phyloP scores from a whole-genome alignment of 2,113 vertebrate genomes.

The Microcebus ravelobensis region DNA sequence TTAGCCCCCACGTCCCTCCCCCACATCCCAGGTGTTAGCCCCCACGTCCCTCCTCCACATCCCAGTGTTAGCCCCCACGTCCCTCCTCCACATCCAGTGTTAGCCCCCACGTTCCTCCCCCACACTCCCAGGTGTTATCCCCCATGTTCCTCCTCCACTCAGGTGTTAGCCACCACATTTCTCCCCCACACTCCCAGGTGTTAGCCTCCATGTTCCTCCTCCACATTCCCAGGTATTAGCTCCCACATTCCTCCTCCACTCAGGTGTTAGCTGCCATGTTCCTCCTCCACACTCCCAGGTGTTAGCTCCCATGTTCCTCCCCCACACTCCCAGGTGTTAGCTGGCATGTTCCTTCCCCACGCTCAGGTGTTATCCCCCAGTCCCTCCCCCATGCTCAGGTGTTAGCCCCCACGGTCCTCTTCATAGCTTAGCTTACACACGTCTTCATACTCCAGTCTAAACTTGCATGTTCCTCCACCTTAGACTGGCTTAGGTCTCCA shows the following conservation, averaged over 20 bases:
- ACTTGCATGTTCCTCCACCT: not conserved
- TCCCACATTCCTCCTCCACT: too few relatives aligned
- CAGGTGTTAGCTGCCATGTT: not conserved
- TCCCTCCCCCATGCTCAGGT: too few relatives aligned
- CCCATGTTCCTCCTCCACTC: too few relatives aligned
- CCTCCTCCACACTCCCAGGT: not conserved
- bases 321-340: too few relatives aligned
- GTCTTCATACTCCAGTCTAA: too few relatives aligned
- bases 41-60: not conserved
- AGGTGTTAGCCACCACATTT: not conserved
- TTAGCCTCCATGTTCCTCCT: not conserved
- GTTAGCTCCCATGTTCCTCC: not conserved
- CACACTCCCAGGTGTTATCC: too few relatives aligned
- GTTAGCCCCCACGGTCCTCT: too few relatives aligned
- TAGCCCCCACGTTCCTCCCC: not conserved
- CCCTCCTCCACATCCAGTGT: not conserved
- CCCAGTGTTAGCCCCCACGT: not conserved
- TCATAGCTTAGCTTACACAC: not conserved
- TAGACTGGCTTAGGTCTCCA: not conserved
- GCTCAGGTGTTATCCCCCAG: too few relatives aligned
- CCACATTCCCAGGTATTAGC: not conserved
- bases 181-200: not conserved
- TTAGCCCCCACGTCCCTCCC: not conserved
- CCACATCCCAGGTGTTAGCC: not conserved
- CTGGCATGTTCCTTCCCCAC: rapidly evolving